Percentiles rank a stretch among this genome's conserved stretches.
Conservation (phyloP, 1,140 invertebrate species). For the Diachasma alloeum region DNA sequence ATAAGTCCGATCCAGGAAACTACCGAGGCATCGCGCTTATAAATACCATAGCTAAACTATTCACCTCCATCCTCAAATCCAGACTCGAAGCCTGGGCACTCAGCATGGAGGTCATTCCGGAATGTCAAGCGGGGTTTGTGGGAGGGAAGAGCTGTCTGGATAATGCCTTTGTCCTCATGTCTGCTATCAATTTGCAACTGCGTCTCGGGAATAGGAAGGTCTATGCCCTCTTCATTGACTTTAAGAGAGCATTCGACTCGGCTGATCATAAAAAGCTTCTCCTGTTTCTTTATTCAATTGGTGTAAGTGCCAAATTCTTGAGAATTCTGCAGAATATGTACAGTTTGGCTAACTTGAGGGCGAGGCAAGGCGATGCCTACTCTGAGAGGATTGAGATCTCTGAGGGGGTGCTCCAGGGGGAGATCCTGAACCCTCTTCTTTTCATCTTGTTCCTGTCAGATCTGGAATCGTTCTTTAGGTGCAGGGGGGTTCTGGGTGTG, state of each 20-base stretch:
- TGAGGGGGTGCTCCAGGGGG: too few species aligned
- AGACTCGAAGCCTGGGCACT: constrained; percentile 26
- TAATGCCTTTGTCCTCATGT: constrained; percentile 30
- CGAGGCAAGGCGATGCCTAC: constrained; percentile 11
- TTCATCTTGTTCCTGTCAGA: too few species aligned
- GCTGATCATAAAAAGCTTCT: constrained; percentile 34
- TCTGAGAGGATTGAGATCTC: constrained; percentile 18
- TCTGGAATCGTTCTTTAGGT: too few species aligned
- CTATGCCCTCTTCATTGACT: too few species aligned
- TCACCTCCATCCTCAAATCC: constrained; percentile 28
- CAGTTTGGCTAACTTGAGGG: constrained; percentile 20
- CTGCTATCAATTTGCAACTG: constrained; percentile 24
- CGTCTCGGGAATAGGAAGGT: not conserved
- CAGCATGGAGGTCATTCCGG: constrained; percentile 24
- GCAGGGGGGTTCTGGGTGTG: not conserved
- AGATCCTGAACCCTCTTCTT: too few species aligned
- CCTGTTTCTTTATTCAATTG: constrained; percentile 28
- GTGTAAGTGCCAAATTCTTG: constrained; percentile 36
- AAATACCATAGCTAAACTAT: constrained; percentile 34
- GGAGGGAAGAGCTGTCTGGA: constrained; percentile 25
- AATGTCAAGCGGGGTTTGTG: constrained; percentile 33
- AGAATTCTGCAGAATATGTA: constrained; percentile 34
- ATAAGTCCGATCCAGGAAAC: constrained; percentile 20
- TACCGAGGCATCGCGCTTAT: constrained; percentile 34
- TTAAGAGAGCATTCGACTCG: constrained; percentile 34